Base-by-base conservation (phyloP, 92 coral and sea anemone genomes). In the Porites evermanni region DNA sequence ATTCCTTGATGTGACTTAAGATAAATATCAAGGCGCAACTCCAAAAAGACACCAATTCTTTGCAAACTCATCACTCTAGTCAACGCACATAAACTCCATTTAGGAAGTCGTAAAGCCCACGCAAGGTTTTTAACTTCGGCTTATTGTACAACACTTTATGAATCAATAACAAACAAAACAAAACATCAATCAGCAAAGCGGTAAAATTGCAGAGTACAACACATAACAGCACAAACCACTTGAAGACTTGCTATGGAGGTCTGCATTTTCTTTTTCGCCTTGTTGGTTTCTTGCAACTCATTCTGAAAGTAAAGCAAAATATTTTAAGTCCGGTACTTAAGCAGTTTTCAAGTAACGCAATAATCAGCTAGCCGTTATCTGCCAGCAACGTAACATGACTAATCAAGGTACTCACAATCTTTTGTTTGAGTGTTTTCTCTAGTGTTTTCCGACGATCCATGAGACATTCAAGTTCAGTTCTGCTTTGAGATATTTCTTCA, bases 221-320 rank as follows among this genome's bases (percentile, higher is more conserved):
- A 23, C 52, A 13, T 32, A 32, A 67, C 2, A 24, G 12, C 0
- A 53, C 79, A 10, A n/a, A 74, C 79, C 63, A 74, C 6, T 19
- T 74, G 12, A 6, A 74, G 79, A 38, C 53, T 74, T 32, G 52
- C 47, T 12, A 74, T 54, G 44, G 63, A 19, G n/a, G 65, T 44
- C n/a, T 53, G 79, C 16, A 74, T 12, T 50, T 17, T 54, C 79
- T 53, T 74, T 53, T 74, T 74, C 64, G 14, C 9, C 79, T 74
- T 74, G 65, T 18, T 52, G 20, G 18, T n/a, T 1, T 50, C 79
- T 74, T 74, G 79, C 12, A 51, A 47, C 23, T 74, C 79, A 53
- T 19, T 23, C 79, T 74, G 53, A n/a, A 53, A 21, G 20, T 32
- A 54, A 12, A 11, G 7, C 2, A 12, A 74, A 72, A 8, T 18